These are phyloP conservation scores for Eumeta japonica DNA, from an alignment of 1,140 invertebrate species.

Conservation along the genomic window DNA sequence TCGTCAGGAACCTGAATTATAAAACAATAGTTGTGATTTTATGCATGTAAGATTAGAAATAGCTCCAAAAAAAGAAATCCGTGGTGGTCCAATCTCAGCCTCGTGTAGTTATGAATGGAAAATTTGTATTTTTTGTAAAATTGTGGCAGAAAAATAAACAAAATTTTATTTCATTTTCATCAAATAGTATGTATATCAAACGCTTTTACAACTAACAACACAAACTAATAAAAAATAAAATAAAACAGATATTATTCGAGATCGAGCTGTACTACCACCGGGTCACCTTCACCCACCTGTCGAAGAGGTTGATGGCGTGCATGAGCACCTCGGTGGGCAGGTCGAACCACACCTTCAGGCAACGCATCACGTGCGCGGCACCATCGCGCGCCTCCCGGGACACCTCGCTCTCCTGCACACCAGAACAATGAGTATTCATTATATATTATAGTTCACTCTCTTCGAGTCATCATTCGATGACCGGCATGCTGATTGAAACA, in stretches of 20 bases:
- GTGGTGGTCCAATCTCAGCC: no score
- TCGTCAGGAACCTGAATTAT: slow-evolving; percentile 37
- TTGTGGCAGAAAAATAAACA: background rate
- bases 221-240: background rate
- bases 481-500: no score
- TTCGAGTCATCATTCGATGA: no score
- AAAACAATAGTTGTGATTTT: no score
- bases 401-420: slow-evolving; percentile 60
- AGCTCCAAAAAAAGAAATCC: no score
- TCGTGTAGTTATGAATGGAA: background rate
- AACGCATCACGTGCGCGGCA: slow-evolving; percentile 74
- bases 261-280: no score
- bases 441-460: background rate
- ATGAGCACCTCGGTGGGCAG: slow-evolving; percentile 75
- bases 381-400: slow-evolving; percentile 72
- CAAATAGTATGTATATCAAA: slow-evolving; percentile 15
- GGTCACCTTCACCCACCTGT: no score
- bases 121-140: background rate
- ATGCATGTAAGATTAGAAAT: no score
- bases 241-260: background rate
- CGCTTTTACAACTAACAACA: background rate
- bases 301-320: slow-evolving; percentile 73
- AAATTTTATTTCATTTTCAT: no score
- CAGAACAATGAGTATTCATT: no score
- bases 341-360: slow-evolving; percentile 81